Base-by-base conservation (phyloP, 2,797 vertebrate species). In the Falco concolor region DNA sequence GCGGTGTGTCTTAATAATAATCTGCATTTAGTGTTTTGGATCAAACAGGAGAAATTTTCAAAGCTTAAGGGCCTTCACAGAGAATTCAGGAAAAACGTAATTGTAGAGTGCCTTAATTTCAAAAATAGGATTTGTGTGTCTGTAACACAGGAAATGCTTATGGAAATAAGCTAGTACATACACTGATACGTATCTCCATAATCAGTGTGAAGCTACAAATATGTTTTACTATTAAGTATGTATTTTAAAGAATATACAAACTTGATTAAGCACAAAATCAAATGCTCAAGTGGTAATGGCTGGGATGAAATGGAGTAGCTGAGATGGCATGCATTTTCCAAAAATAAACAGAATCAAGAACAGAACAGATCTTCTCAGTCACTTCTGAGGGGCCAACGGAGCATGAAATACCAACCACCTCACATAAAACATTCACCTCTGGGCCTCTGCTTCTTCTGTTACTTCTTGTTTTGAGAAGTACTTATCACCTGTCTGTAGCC, bases 81-180 rank as follows among this genome's bases (percentile, higher is more conserved):
- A 93, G 65, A 87, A 83, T 86, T 49, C 72, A 78, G 50, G 27
- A 89, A 95, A 84, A 34, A 50, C 5, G 1, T 60, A 82, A 90
- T 59, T 90, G 78, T 44, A 73, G 64, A 90, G 56, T 60, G 47
- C 20, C 42, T 87, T 92, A 54, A 81, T 78, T 93, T 76, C 60
- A 89, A 80, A 96, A 80, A 65, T 4, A 89, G 53, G 34, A 95
- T 92, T 65, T 89, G 10, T 50, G 53, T 84, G 34, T 60, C 81
- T 94, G 27, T 83, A 83, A 94, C 49, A 90, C 44, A 75, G 63
- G 69, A 96, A 92, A 92, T 87, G 22, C 57, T 81, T 85, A 92
- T 52, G 59, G 75, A 91, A 87, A 95, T 77, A n/a, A 72, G 65
- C 38, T 84, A 79, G 77, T 21, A 83, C 22, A 38, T 78, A 86